Evolutionary conservation across 2,888 invertebrate species (phyloP).

Genomic region (Sepioteuthis lessoniana): DNA sequence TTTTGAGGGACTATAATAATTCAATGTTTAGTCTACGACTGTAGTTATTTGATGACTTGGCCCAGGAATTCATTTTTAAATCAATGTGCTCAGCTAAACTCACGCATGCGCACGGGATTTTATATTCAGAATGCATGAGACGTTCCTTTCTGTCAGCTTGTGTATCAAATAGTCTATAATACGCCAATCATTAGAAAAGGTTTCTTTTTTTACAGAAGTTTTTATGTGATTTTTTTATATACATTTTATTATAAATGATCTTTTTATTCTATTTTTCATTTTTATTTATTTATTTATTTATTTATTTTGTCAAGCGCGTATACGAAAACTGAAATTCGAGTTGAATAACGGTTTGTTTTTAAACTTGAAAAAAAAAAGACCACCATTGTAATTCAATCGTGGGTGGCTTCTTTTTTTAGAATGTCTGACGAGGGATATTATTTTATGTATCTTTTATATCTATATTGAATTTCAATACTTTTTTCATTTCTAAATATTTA

Average conservation of each 20-base stretch:
- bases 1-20: slow-evolving; percentile 25
- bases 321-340: not conserved
- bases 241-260: not conserved
- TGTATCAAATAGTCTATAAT: not conserved
- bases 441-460: not conserved
- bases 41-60: not conserved
- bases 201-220: not conserved
- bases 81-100: not conserved
- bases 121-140: too few species aligned
- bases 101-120: not conserved
- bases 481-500: not conserved
- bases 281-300: too few species aligned
- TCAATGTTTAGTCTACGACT: not conserved
- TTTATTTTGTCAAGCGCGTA: not conserved
- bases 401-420: not conserved
- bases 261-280: not conserved
- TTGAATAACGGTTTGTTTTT: not conserved
- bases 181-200: not conserved
- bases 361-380: not conserved
- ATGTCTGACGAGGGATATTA: not conserved
- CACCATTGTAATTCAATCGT: not conserved
- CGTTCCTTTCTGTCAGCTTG: not conserved
- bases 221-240: not conserved
- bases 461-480: not conserved
- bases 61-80: not conserved